Evolutionary conservation across 2,888 invertebrate species (phyloP).

Genomic region (Clivina fossor): DNA sequence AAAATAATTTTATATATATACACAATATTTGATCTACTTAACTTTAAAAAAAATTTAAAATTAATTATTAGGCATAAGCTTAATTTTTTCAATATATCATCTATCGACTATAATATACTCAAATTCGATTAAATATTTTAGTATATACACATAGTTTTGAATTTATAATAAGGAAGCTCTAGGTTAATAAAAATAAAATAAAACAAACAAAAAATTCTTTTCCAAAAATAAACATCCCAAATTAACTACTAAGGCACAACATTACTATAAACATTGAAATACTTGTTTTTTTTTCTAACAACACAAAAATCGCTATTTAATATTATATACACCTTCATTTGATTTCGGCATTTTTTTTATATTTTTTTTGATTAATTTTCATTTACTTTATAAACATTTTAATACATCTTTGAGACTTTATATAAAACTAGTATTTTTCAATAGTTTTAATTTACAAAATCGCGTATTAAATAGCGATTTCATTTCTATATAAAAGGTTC

Average conservation of each 20-base stretch:
- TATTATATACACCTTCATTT: conserved; percentile 15
- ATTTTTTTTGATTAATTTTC: conserved; percentile 19
- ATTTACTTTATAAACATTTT: conserved; percentile 13
- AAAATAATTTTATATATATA: no score
- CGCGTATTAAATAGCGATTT: conserved; percentile 28
- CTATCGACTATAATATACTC: no score
- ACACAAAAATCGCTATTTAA: conserved; percentile 31
- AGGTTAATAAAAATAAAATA: conserved; percentile 17
- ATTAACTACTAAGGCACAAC: conserved; percentile 53
- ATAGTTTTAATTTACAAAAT: conserved; percentile 18
- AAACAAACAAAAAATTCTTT: conserved; percentile 14
- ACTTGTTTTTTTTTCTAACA: conserved; percentile 23
- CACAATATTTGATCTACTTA: no score
- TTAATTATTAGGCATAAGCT: no score
- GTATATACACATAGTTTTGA: no score
- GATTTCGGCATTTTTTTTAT: conserved; percentile 11
- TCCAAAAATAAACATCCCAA: conserved; percentile 40
- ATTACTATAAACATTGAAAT: conserved; percentile 44
- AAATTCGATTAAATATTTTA: conserved; percentile 26
- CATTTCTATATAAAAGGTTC: conserved; percentile 23
- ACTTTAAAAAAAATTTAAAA: no score
- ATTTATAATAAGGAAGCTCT: conserved; percentile 29
- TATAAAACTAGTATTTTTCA: conserved; percentile 24
- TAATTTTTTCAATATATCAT: no score
- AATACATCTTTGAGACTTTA: conserved; percentile 15